Base-by-base conservation (phyloP, 2,113 vertebrate species). In the Bungarus multicinctus region DNA sequence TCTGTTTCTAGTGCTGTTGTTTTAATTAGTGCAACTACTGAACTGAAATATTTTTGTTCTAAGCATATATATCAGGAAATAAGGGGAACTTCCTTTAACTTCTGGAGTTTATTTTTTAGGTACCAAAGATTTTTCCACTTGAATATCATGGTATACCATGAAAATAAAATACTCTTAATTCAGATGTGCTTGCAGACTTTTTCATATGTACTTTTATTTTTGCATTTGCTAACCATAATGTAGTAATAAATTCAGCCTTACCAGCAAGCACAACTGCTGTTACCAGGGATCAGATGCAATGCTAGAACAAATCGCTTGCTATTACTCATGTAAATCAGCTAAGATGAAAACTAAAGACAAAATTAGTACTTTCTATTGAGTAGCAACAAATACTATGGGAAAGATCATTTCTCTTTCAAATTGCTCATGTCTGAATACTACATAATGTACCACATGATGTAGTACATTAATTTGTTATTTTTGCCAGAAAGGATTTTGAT, bases 401-500 rank as follows among this genome's bases (percentile, higher is more conserved):
- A 58, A 92, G 87, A 85, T 43, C 0, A 57, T 57, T 85, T 89
- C 10, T 43, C 52, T 85, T 89, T 92, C 52, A 55, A 92, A 57
- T 85, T 81, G 55, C 60, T 60, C 57, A 22, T 85, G 39, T 20
- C n/a, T n/a, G 10, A 43, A 89, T 92, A 52, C 45, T 85, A 74
- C n/a, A 85, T 58, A 92, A 92, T 57, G 18, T 81, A 39, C 74
- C 18, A 88, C 89, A 85, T 81, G 60, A 89, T 92, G 91, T 22
- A 25, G 45, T n/a, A n/a, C n/a, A n/a, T 81, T 69, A 92, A 89
- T 27, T 7, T 47, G 54, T 91, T 91, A 85, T 20, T 10, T 57
- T 91, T 45, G 53, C 43, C 86, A 54, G 86, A 53, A 92, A 95
- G 85, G 10, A 69, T 55, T 93, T 96, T 93, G 89, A 22, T 16